Base-by-base conservation (phyloP, 2,888 invertebrate genomes). In the Torymus tubicola region DNA sequence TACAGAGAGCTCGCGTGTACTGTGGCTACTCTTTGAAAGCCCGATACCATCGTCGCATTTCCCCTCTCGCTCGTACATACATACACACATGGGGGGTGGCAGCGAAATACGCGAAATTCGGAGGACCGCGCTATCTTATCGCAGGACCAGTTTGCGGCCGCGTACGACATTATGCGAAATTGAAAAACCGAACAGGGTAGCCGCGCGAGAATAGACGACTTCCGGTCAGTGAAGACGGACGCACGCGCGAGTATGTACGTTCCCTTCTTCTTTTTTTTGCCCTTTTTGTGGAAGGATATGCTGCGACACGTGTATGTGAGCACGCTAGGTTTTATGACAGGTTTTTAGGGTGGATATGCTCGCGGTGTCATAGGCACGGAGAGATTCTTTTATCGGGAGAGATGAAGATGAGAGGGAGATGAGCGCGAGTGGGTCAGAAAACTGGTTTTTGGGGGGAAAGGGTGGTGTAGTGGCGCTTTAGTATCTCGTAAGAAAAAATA, bases 41-140 rank as follows among this genome's bases (percentile, higher is more conserved):
- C 84, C 84, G 90, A 90, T 90, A 90, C 84, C 87, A 90, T 90
- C 90, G 87, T 88, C 90, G 88, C 89, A 90, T 90, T 90, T 90
- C 90, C 90, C 86, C 88, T 89, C 87, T 86, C 87, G 87, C 87
- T 88, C 90, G 87, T 89, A 89, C 90, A 90, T 89, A 89, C 31
- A 63, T 11, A 24, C 2, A 24, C 61, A 31, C 10, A 42, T 21
- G 8, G 14, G 14, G 2, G 16, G 52, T 1, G 88, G 87, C 89
- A 89, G 88, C 88, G 89, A 87, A 89, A 86, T 87, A 86, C 89
- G 88, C 88, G 89, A 89, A 89, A 75, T 89, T 89, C 86, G 84
- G 42, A 14, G 61, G 5, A 84, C 16, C 11, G 13, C 53, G 85
- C 86, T 90, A 90, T 90, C 90, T 90, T 90, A 90, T 90, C 90